Evolutionary conservation across 2,797 vertebrate genomes (phyloP).

Genomic region (Sebastiscus tertius): DNA sequence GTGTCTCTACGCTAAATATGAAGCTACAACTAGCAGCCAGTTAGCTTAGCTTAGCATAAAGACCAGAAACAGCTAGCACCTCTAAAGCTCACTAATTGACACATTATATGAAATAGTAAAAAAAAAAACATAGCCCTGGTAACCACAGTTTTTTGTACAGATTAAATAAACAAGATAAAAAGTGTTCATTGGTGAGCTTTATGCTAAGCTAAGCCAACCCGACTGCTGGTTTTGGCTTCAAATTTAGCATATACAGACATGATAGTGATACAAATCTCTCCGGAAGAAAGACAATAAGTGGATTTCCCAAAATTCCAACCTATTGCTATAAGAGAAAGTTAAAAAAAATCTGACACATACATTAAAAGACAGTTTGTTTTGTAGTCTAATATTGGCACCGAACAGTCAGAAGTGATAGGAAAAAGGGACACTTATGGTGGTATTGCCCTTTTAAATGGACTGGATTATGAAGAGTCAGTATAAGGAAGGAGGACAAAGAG

Average conservation of each 20-base stretch:
- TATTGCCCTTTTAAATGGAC: background rate
- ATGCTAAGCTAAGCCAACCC: background rate
- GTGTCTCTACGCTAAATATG: too few species aligned
- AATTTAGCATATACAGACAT: background rate
- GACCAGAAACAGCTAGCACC: too few species aligned
- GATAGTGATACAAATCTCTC: background rate
- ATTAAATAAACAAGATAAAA: rapidly evolving
- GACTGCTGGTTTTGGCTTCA: background rate
- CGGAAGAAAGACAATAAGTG: background rate
- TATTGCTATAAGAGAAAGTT: background rate
- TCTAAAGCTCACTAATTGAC: background rate
- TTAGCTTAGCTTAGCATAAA: too few species aligned
- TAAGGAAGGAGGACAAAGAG: background rate
- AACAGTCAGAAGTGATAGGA: background rate
- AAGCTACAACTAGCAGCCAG: too few species aligned
- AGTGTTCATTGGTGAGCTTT: background rate
- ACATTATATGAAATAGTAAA: background rate
- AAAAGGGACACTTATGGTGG: background rate
- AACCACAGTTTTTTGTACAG: background rate
- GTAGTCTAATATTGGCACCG: background rate
- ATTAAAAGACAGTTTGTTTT: background rate
- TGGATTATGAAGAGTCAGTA: background rate
- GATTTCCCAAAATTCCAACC: background rate
- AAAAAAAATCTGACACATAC: background rate
- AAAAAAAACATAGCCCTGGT: too few species aligned